These are phyloP conservation scores for Scaptodrosophila latifasciaeformis DNA, from an alignment of 2,888 invertebrate species.

Conservation along the genomic window DNA sequence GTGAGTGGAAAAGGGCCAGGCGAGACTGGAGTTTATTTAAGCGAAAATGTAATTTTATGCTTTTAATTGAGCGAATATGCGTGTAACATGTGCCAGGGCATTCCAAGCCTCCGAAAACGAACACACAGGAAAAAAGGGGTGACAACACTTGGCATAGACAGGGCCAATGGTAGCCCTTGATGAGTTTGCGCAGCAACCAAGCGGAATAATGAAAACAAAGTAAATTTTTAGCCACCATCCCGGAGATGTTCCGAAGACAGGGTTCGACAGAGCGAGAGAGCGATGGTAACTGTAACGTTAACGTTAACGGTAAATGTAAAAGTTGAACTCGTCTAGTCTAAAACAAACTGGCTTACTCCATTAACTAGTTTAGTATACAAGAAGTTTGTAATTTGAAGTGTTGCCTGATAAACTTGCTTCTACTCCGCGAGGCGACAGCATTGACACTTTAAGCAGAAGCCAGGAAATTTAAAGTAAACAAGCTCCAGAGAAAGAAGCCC, in stretches of 20 bases:
- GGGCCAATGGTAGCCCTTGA: conserved; percentile 29
- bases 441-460: conserved; percentile 14
- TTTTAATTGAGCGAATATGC: conserved; percentile 69
- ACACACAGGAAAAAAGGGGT: conserved; percentile 12
- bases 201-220: conserved; percentile 56
- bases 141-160: not conserved
- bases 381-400: not conserved
- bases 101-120: not conserved
- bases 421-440: conserved; percentile 1
- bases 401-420: not conserved
- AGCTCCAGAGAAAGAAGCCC: too few species aligned
- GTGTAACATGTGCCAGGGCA: conserved; percentile 49
- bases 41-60: conserved; percentile 67
- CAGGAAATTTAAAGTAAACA: too few species aligned
- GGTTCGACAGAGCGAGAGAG: too few species aligned
- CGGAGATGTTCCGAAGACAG: too few species aligned
- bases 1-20: not conserved
- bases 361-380: not conserved
- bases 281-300: not conserved
- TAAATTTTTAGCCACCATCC: conserved; percentile 16
- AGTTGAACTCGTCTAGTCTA: not conserved
- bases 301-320: not conserved
- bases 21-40: conserved; percentile 50
- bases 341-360: not conserved
- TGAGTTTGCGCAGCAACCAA: conserved; percentile 64